These are phyloP conservation scores for Poecilia latipinna DNA, from an alignment of 2,113 vertebrate genomes.

Conservation along the genomic window DNA sequence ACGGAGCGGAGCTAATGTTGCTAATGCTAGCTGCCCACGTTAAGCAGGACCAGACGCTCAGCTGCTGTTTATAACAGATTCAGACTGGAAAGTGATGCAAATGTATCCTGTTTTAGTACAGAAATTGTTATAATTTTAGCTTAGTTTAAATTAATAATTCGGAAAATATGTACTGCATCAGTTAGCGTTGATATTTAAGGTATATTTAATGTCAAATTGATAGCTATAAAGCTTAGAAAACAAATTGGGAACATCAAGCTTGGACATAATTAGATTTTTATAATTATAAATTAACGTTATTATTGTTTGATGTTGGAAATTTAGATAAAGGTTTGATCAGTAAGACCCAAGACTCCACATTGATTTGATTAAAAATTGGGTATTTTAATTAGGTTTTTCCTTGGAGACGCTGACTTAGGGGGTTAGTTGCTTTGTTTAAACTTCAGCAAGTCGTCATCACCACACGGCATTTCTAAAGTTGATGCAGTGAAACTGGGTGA, in stretches of 20 bases:
- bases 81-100: not conserved
- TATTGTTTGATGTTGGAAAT: not conserved
- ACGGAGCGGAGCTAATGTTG: conserved; percentile 27
- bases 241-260: not conserved
- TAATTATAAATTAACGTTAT: not conserved
- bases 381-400: no score
- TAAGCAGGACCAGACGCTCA: not conserved
- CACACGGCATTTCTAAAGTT: no score
- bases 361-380: no score
- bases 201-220: no score
- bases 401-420: no score
- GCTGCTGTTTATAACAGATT: not conserved
- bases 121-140: not conserved
- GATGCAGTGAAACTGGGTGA: no score
- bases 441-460: no score
- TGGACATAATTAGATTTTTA: not conserved
- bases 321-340: not conserved
- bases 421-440: no score
- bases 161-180: no score
- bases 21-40: conserved; percentile 28
- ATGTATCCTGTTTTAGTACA: not conserved
- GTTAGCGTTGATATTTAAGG: no score
- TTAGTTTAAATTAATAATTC: not conserved
- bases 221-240: no score
- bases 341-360: not conserved